Conservation (phyloP, 2,113 vertebrate genomes). For the Anarrhichthys ocellatus region DNA sequence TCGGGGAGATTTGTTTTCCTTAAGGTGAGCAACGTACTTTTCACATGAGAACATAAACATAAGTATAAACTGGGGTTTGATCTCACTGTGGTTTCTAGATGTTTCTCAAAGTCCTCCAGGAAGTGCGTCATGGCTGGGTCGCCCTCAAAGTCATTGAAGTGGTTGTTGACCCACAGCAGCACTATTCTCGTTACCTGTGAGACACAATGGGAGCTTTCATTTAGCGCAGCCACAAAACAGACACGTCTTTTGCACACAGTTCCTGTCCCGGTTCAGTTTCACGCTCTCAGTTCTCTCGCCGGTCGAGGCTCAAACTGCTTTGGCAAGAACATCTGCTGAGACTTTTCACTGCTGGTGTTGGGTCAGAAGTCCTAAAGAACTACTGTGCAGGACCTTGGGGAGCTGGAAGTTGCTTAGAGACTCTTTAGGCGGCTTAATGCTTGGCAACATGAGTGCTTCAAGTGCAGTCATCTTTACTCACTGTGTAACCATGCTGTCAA, state of each 20-base stretch:
- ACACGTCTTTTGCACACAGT: not conserved
- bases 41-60: too few species aligned
- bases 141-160: conserved; percentile 99
- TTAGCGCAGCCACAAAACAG: not conserved
- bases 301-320: not conserved
- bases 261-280: not conserved
- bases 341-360: not conserved
- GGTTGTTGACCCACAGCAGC: conserved; percentile 98
- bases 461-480: not conserved
- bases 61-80: not conserved
- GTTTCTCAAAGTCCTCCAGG: conserved; percentile 95
- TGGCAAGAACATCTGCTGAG: not conserved
- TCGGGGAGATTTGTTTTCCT: too few species aligned
- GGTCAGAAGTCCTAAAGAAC: not conserved
- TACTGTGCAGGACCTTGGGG: not conserved
- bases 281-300: not conserved
- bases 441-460: not conserved
- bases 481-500: not conserved
- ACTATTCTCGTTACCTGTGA: conserved; percentile 94
- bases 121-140: conserved; percentile 94
- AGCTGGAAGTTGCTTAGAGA: not conserved
- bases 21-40: too few species aligned
- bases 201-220: not conserved
- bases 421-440: not conserved
- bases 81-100: conserved; percentile 91